Conservation (phyloP, 2,888 invertebrate genomes). For the Meganola albula region DNA sequence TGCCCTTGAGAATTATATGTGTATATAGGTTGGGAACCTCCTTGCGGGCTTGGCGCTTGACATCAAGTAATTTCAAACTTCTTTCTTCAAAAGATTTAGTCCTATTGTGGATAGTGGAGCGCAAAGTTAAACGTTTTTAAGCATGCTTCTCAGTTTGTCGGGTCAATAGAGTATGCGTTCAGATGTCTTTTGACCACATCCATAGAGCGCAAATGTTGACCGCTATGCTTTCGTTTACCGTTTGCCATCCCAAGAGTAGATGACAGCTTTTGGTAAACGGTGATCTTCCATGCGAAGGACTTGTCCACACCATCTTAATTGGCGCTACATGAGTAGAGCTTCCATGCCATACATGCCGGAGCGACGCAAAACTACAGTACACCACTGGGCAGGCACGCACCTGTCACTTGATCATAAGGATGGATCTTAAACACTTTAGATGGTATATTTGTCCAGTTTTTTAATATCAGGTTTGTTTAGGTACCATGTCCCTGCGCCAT, state of each 20-base stretch:
- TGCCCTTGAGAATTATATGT: no score
- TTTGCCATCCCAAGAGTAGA: constrained; percentile 1
- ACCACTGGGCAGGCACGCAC: no score
- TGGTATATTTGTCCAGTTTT: no score
- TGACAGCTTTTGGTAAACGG: constrained; percentile 4
- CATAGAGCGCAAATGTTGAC: background rate
- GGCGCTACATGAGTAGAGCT: constrained; percentile 1
- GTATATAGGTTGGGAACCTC: no score
- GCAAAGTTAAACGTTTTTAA: background rate
- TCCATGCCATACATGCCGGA: background rate
- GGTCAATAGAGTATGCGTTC: background rate
- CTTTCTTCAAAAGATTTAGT: no score
- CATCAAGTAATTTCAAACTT: no score
- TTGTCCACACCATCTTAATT: constrained; percentile 8
- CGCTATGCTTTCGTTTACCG: background rate
- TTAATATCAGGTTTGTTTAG: no score
- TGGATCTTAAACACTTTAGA: no score
- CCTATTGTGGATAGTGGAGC: no score
- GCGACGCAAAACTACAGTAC: background rate
- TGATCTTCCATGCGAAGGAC: constrained; percentile 3
- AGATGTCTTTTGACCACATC: background rate
- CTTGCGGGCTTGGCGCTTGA: no score
- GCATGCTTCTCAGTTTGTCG: background rate
- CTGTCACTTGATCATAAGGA: no score
- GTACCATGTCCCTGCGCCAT: no score